Conservation (phyloP, 2,113 vertebrate genomes). For the Tursiops truncatus region DNA sequence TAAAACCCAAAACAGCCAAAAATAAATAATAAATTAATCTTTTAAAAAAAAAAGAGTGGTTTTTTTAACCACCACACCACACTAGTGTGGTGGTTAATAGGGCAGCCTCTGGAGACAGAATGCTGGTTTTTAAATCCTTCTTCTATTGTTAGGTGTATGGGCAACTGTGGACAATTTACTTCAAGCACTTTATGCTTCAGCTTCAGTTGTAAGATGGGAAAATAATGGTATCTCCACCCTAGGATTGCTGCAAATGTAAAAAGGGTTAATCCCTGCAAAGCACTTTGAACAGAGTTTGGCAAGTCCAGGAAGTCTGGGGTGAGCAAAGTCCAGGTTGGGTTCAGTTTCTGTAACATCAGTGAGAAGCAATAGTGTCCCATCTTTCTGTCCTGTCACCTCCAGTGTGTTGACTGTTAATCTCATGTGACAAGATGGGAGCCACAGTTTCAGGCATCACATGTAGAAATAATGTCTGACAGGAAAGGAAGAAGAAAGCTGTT, state of each 20-base stretch:
- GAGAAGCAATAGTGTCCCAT: neutral
- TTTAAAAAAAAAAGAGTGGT: too few relatives aligned
- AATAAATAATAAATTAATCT: too few relatives aligned
- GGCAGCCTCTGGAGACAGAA: neutral
- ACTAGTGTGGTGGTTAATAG: neutral
- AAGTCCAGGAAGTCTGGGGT: neutral
- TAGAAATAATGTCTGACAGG: neutral
- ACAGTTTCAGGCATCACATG: neutral
- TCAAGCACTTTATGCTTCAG: neutral
- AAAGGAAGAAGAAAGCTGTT: neutral
- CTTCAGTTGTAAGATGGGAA: neutral
- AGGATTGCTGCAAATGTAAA: neutral
- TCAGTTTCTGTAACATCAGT: neutral
- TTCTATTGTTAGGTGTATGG: neutral
- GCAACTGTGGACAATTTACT: neutral
- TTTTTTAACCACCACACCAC: neutral
- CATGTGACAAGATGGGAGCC: neutral
- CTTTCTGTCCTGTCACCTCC: neutral
- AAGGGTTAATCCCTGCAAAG: neutral
- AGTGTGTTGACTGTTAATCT: neutral
- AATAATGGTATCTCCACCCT: neutral
- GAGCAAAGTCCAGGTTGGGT: neutral
- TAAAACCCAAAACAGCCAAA: too few relatives aligned
- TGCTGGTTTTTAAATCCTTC: neutral
- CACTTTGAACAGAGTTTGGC: neutral